These are phyloP conservation scores for Diplogasteroides magnus DNA, from an alignment of 1,140 invertebrate species.

Conservation along the genomic window DNA sequence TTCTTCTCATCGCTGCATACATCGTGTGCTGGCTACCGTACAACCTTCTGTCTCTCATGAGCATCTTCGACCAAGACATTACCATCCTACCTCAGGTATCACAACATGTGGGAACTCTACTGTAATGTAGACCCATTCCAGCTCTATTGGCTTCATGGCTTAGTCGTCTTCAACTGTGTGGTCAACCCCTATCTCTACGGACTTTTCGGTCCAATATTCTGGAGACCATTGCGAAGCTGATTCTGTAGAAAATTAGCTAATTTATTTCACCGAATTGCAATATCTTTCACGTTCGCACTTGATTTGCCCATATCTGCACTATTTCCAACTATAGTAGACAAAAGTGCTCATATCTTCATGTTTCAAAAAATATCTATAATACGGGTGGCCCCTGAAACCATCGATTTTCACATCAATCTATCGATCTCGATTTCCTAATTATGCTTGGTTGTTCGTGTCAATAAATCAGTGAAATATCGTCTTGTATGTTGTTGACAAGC, in stretches of 20 bases:
- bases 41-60: slow-evolving; percentile 45
- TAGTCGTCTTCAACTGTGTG: slow-evolving; percentile 53
- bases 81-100: background rate
- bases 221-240: background rate
- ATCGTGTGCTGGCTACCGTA: slow-evolving; percentile 55
- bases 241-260: background rate
- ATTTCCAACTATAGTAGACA: too few relatives aligned
- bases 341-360: too few relatives aligned
- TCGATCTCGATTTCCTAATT: too few relatives aligned
- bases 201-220: slow-evolving; percentile 35
- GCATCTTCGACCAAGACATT: slow-evolving; percentile 46
- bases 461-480: too few relatives aligned
- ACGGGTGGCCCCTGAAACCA: too few relatives aligned
- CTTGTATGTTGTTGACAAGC: too few relatives aligned
- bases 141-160: slow-evolving; percentile 48
- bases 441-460: too few relatives aligned
- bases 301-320: too few relatives aligned
- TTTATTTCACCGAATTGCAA: too few relatives aligned
- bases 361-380: too few relatives aligned
- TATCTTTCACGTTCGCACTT: too few relatives aligned
- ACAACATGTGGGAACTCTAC: background rate
- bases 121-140: slow-evolving; percentile 12
- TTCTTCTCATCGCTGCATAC: slow-evolving; percentile 46
- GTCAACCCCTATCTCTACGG: slow-evolving; percentile 54
- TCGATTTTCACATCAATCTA: too few relatives aligned